Base-by-base conservation (phyloP, 2,888 invertebrate species). In the Mermis nigrescens region DNA sequence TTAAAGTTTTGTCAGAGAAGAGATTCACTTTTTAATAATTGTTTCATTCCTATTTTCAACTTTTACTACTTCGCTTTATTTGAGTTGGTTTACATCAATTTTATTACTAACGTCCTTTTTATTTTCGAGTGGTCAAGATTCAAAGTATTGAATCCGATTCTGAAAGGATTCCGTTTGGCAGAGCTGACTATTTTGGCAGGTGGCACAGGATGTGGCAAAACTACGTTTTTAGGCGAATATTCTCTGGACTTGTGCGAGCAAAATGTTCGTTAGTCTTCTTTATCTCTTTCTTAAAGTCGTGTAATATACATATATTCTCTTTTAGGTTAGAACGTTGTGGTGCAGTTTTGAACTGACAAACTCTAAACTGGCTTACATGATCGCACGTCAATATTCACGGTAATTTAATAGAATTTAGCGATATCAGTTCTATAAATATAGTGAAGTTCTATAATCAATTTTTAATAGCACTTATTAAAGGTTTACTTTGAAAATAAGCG, bases 291-390 rank as follows among this genome's bases (percentile, higher is more conserved):
- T 3, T 7, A 29, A 12, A 7, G 4, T 27, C 46, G 19, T n/a
- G n/a, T n/a, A n/a, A n/a, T n/a, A n/a, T n/a, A n/a, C n/a, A n/a
- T n/a, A 31, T 57, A 55, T 63, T 60, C 58, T 63, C 61, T 60
- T 82, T 82, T 31, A 74, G 76, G 82, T 85, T 1, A 85, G 82
- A 58, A 95, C 95, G 0, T 75, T 95, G 19, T 95, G 94, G 94
- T 94, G 94, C 2, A 95, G 92, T 71, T 94, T 95, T 78, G 95
- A 95, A 78, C 91, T 94, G 64, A 80, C 86, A 66, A 92, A 92
- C 75, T 82, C 84, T 0, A 80, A 90, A 12, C 75, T 95, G 55
- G 86, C 86, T 0, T 82, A 83, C 66, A 89, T 86, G 3, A 84
- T 95, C 84, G 76, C 94, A 63, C 85, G 86, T 65, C 94, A 95